Base-by-base conservation (phyloP, 2,113 vertebrate species). In the Upupa epops region DNA sequence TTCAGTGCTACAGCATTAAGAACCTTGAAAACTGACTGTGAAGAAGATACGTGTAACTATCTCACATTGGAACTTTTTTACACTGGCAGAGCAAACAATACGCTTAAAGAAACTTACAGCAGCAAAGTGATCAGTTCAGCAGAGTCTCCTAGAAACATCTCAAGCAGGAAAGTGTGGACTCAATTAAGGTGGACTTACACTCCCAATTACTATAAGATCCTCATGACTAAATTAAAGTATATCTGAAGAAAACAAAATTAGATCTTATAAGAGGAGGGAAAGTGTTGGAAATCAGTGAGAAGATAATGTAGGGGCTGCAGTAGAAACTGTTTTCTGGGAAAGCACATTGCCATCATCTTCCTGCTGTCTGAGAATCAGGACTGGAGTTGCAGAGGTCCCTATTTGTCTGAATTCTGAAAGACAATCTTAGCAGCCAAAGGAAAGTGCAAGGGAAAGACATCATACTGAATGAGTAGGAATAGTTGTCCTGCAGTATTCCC, bases 331-430 rank as follows among this genome's bases (percentile, higher is more conserved):
- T 22, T 37, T 37, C 29, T 34, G 0, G 2, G 8, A 32, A 32
- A 73, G 28, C 22, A 59, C 17, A 20, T 48, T 58, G 52, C 83
- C 59, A 63, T 71, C 12, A 9, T 8, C 15, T 54, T 66, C 36
- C 32, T 61, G 26, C 63, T 65, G 49, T 17, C 32, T 36, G 48
- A 70, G 51, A 74, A 36, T 6, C 51, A 45, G 0, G 14, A n/a
- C 6, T 3, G 45, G 26, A 21, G 20, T 13, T 5, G 17, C 1
- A 0, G 17, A 61, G 20, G 22, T 54, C 20, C 31, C 16, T 32
- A 12, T 15, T 22, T 36, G n/a, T 1, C 10, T 37, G 15, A 77
- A 24, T 20, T 78, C 61, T 21, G 26, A 59, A 37, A 68, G 37
- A 8, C 25, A 77, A 83, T 40, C 2, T 12, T 4, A 86, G 51